Percentiles rank a stretch among this genome's conserved stretches.
Evolutionary conservation across 92 coral and sea anemone species (phyloP).

Genomic region (Palythoa grandis): DNA sequence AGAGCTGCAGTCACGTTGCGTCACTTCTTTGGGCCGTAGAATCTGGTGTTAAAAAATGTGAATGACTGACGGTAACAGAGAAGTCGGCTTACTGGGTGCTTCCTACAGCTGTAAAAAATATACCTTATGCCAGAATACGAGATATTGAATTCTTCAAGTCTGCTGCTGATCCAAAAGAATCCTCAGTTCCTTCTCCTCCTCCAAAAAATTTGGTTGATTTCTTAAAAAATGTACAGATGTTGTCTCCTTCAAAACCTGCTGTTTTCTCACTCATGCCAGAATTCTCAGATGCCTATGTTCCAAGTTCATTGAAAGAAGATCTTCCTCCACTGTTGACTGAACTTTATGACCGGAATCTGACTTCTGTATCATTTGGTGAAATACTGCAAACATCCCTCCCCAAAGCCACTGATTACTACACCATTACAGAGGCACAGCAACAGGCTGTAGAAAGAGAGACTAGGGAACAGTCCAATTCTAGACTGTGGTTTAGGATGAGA

Average conservation of each 20-base stretch:
- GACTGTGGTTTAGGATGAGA: slow-evolving; percentile 63
- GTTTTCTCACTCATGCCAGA: slow-evolving; percentile 1
- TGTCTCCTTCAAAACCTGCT: slow-evolving; percentile 52
- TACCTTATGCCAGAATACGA: slow-evolving; percentile 54
- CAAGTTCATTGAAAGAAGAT: slow-evolving; percentile 44
- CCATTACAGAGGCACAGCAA: slow-evolving; percentile 32
- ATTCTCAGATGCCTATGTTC: not conserved
- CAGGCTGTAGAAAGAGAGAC: slow-evolving; percentile 46
- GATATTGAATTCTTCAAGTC: slow-evolving; percentile 46
- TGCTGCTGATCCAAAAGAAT: slow-evolving; percentile 18
- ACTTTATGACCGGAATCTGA: slow-evolving; percentile 47
- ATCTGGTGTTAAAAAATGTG: slow-evolving; percentile 34
- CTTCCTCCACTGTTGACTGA: slow-evolving; percentile 50
- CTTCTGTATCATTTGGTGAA: slow-evolving; percentile 45
- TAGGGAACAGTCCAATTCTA: slow-evolving; percentile 49
- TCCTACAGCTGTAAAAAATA: slow-evolving; percentile 58
- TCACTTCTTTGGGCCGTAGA: slow-evolving; percentile 24
- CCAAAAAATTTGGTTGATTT: slow-evolving; percentile 28
- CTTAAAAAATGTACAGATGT: slow-evolving; percentile 17
- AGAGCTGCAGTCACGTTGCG: not conserved
- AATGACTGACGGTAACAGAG: slow-evolving; percentile 65
- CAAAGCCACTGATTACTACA: slow-evolving; percentile 11
- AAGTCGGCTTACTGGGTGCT: slow-evolving; percentile 67
- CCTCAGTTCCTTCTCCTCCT: slow-evolving; percentile 35
- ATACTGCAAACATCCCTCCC: slow-evolving; percentile 27